Base-by-base conservation (phyloP, 2,797 vertebrate genomes). In the Peromyscus eremicus region DNA sequence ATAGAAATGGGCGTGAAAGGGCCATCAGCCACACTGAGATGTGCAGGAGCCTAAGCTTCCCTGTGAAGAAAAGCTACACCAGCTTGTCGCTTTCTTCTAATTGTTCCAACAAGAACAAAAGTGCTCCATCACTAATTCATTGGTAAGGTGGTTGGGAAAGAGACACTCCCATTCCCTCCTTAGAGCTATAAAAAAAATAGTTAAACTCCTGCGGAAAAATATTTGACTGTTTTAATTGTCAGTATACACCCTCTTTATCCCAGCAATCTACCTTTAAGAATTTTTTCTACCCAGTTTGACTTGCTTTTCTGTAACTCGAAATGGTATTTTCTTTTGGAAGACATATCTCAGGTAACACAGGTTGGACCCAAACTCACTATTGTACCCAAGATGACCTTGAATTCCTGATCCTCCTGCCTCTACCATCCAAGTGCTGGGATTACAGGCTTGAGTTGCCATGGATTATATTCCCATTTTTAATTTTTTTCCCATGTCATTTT, bases 401-500 rank as follows among this genome's bases (percentile, higher is more conserved):
- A 46, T 40, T 23, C 29, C 17, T 60, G 37, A 43, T 60, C 37
- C 27, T 60, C 25, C 6, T 89, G 55, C 10, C 37, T 89, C 27
- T 75, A 34, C 37, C 27, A 75, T 12, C 6, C 55, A 89, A 62
- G 55, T 43, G 70, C 37, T 89, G 70, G 34, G 4, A 43, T 76
- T 32, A 43, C 29, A 60, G 52, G 17, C 17, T 43, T 75, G 27
- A 23, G 16, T 32, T 75, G 16, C 55, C 37, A 34, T 60, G 32
- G 27, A 17, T 89, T 52, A 71, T 37, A 71, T 21, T 73, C 14
- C 29, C 7, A 71, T 34, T 83, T 89, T 84, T 52, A 83, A 6
- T 76, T 57, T 94, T 94, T 95, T 83, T 12, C 27, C 21, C 27
- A 32, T 83, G 49, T 70, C 17, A 76, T 8, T 82, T 95, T 92